Base-by-base conservation (phyloP, 2,113 vertebrate species). In the Albula goreensis region DNA sequence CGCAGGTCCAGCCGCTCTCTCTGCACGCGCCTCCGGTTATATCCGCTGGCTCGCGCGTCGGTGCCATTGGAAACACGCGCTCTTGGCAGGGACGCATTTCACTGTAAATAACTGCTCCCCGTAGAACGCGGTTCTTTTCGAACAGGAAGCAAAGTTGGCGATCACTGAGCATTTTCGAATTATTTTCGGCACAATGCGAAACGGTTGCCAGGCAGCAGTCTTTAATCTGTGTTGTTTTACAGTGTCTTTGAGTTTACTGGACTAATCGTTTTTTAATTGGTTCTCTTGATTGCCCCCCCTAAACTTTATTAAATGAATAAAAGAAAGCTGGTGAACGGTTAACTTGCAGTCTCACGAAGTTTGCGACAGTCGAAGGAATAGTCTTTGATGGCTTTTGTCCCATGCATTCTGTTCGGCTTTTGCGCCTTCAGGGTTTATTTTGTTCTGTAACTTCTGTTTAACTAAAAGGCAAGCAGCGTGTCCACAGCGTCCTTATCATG, bases 251-350 rank as follows among this genome's bases (percentile, higher is more conserved):
- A 78, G 52, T 52, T 52, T 74, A 70, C 82, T 84, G n/a, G 3
- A 87, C 74, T 87, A 66, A 78, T 83, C 81, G 41, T 25, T 48
- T 86, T 83, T 60, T 86, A 83, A 86, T 78, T 74, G 66, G 5
- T 57, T 25, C 63, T 50, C 50, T 49, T 83, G 70, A 57, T 0
- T 31, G 41, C 49, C 31, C 53, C 48, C 15, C 50, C 4, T 51
- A 50, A 19, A 56, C 81, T 60, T 25, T 70, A 83, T 78, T 78
- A 78, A 25, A 9, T 10, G 41, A 53, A 56, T 83, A 50, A 78
- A 78, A 70, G 49, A 48, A 66, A 51, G 49, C 74, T 25, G 19
- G 15, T 13, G 77, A 60, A 11, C 6, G 56, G 77, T 22, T 41
- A 41, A 50, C 56, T 56, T 11, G 25, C 15, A 56, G 53, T 84